Evolutionary conservation across 2,888 invertebrate species (phyloP).

Genomic region (Dryococelus australis): DNA sequence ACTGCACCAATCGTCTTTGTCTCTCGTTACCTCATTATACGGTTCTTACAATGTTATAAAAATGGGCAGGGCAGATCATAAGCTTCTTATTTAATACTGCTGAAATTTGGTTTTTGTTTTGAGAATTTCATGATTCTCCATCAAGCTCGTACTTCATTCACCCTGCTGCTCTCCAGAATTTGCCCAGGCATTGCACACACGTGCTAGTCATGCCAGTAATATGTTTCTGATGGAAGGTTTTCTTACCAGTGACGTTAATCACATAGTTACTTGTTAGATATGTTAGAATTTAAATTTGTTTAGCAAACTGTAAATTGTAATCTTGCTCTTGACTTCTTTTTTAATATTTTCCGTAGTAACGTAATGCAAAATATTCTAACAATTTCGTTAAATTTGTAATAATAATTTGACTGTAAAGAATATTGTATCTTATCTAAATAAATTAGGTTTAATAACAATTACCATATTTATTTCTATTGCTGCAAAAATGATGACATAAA

Average conservation of each 20-base stretch:
- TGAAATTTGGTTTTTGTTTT: no score
- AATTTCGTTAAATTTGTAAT: neutral
- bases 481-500: no score
- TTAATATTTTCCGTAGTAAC: neutral
- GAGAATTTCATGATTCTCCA: no score
- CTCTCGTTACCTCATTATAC: no score
- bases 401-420: neutral
- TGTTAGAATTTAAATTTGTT: no score
- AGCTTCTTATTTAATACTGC: no score
- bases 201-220: neutral
- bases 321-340: neutral
- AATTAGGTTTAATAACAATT: neutral
- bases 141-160: neutral
- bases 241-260: neutral
- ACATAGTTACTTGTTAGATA: no score
- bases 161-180: neutral
- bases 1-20: neutral
- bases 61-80: no score
- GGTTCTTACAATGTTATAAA: no score
- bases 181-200: neutral
- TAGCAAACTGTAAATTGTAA: neutral
- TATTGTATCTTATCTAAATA: neutral
- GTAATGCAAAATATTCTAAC: neutral
- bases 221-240: neutral
- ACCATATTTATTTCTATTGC: neutral